Evolutionary conservation across 2,113 vertebrate species (phyloP), one percentile per base, ranked within the genome.

Genomic region (Telmatochromis bifrenatus): DNA sequence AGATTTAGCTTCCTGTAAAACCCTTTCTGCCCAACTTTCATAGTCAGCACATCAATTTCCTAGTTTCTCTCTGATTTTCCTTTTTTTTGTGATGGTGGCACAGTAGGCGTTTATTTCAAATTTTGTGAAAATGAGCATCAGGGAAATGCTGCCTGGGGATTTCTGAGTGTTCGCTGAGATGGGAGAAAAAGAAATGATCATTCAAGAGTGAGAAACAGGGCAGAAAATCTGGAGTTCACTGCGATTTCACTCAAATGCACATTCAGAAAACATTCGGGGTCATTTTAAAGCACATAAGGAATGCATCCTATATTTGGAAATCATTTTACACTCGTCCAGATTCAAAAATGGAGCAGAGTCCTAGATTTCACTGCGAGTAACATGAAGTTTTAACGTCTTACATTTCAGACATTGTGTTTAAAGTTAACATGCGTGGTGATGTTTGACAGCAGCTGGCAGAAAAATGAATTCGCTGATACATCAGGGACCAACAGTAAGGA

Each of bases 41-140:
- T 73, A 79, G 47, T 65, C 47, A 23, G 70, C 54, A 62, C 80
- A 58, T 77, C 39, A 77, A 39, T 3, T 23, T 82, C 55, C 77
- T 47, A 60, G 12, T 60, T 91, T 84, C 47, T 51, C 28, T 37
- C 1, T 1, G 14, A 19, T 19, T 47, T 70, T n/a, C 3, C 26
- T 51, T 15, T 70, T 37, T 60, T 53, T 5, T 55, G 33, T 60
- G 2, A 79, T 62, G 54, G 45, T 39, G 53, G 75, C 65, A 31
- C 73, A 81, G 88, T 54, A n/a, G 33, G 75, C 70, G 55, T 68
- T 83, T 53, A 28, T 68, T 84, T 87, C 70, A 86, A 79, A 23
- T 73, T 82, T 13, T 85, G 21, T 80, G 14, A 84, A 82, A 86
- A 51, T 45, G 45, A 81, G 75, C 80, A 87, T 35, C 68, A 70